phyloP scores from a whole-genome alignment of 1,140 invertebrate species.

The Halesus radiatus region DNA sequence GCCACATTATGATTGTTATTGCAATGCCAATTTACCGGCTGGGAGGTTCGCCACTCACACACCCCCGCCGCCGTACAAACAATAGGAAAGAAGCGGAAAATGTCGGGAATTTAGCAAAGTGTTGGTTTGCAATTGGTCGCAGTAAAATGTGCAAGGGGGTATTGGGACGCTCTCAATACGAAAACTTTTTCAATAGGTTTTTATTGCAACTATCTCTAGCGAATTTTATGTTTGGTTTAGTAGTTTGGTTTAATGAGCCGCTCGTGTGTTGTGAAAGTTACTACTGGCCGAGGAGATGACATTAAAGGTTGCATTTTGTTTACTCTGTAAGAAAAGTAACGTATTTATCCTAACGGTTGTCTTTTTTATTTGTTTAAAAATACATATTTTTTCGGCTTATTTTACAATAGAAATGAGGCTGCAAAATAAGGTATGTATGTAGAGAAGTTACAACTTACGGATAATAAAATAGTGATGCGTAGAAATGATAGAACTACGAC shows the following conservation, averaged over 20 bases:
- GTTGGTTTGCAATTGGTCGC: conserved; percentile 48
- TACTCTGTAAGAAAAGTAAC: no score
- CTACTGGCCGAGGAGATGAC: no score
- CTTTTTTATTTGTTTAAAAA: no score
- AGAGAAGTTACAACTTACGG: no score
- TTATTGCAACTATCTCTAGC: conserved; percentile 8
- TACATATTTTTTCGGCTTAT: no score
- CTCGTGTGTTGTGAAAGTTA: not conserved
- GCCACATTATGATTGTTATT: conserved; percentile 57
- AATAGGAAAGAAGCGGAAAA: conserved; percentile 33
- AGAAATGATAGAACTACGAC: no score
- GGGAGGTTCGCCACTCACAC: conserved; percentile 30
- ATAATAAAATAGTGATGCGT: no score
- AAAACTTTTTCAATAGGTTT: conserved; percentile 38
- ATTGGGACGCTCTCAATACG: conserved; percentile 28
- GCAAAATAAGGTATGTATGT: no score
- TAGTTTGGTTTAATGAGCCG: conserved; percentile 2
- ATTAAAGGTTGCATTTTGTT: no score
- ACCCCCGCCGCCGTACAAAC: conserved; percentile 2
- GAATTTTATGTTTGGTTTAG: conserved; percentile 13
- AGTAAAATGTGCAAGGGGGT: conserved; percentile 44
- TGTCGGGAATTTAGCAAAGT: conserved; percentile 15
- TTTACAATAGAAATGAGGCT: no score
- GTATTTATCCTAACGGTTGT: no score
- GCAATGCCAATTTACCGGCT: conserved; percentile 54